Evolutionary conservation across 2,113 vertebrate species (phyloP), one percentile per base, ranked within the genome.

Genomic region (Daphoenositta chrysoptera): DNA sequence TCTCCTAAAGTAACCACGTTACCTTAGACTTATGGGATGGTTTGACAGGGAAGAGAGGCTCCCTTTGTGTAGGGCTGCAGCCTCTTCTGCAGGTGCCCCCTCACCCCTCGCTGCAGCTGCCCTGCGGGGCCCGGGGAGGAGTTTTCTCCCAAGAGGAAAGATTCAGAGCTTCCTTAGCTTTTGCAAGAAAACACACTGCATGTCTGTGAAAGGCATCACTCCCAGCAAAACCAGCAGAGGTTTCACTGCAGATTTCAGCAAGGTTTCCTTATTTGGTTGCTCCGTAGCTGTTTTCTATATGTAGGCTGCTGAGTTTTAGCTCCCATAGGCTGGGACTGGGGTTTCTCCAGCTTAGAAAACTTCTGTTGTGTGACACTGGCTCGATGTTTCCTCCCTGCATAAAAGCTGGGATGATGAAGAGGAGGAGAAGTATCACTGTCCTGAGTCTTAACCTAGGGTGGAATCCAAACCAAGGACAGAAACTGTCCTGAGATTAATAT

Each of bases 281-380:
- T 64, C n/a, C 1, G 0, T 6, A 5, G 9, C 4, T 65, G 6
- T 47, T 80, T 76, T 50, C 15, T 57, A n/a, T 2, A 6, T 1
- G 1, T 30, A 27, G 15, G 7, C 12, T 83, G 17, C 23, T 33
- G 13, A 6, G 5, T 37, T 51, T 68, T 64, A 3, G 2, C 10
- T 31, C 9, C 10, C 7, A 7, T 18, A 7, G 24, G 4, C 40
- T 69, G 45, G 12, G 9, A 17, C 15, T 3, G 4, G 71, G 11
- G 14, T 56, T 95, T 80, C 17, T 50, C 5, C 39, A 71, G 7
- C 6, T 64, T 35, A 63, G 23, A 40, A 85, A 85, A 48, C 7
- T 45, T 24, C 13, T 61, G 15, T 6, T 21, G 3, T 51, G 20
- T 42, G 26, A 37, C 50, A 72, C 8, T 53, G 45, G 17, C 8